Percentiles rank a stretch among this genome's conserved stretches.
Evolutionary conservation across 2,797 vertebrate species (phyloP).

Genomic region (Pangasius sanitwongsei): DNA sequence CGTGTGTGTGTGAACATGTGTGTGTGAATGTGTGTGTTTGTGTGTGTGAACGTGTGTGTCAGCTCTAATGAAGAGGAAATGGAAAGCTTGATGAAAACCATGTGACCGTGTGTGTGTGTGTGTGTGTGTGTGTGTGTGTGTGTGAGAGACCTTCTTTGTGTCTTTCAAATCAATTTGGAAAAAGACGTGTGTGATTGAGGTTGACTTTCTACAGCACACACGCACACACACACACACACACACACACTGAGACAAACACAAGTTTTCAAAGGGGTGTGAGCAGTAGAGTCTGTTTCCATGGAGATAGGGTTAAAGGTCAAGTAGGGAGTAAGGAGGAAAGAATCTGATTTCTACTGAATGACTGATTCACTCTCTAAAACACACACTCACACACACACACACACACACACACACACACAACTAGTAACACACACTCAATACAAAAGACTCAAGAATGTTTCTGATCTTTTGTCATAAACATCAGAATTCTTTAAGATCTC

Average conservation of each 20-base stretch:
- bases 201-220: background rate
- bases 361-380: background rate
- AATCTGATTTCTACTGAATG: constrained; percentile 33
- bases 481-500: background rate
- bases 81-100: constrained; percentile 49
- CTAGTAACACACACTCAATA: background rate
- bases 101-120: constrained; percentile 27
- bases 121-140: constrained; percentile 39
- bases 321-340: constrained; percentile 45
- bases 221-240: constrained; percentile 24
- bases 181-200: constrained; percentile 32
- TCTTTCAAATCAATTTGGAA: constrained; percentile 37
- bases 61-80: constrained; percentile 44
- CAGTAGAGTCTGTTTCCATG: constrained; percentile 25
- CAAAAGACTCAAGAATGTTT: constrained; percentile 18
- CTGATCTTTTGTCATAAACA: constrained; percentile 20
- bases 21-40: constrained; percentile 3
- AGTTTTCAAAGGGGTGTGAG: constrained; percentile 16
- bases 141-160: background rate
- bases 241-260: background rate
- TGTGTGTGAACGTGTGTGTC: background rate
- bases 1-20: background rate
- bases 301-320: constrained; percentile 47
- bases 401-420: background rate
- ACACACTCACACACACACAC: background rate